A percentile compares a stretch with the other conserved stretches of the same genome.
Evolutionary conservation across 1,140 invertebrate species (phyloP).

Genomic region (Drosophila melanogaster): Release_6_plus_ISO1_MT NT_037436.4:19756501-19757000

Average conservation of each 20-base stretch:
- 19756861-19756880: conserved; percentile 97
- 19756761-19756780: conserved; percentile 89
- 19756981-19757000: conserved; percentile 2
- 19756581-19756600: conserved; percentile 96
- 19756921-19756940: background rate
- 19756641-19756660: background rate
- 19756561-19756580: conserved; percentile 92
- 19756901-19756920: conserved; percentile 91
- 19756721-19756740: conserved; percentile 89
- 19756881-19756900: conserved; percentile 95
- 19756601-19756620: conserved; percentile 94
- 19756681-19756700: conserved; percentile 84
- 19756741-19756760: conserved; percentile 89
- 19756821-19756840: conserved; percentile 91
- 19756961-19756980: background rate
- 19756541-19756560: conserved; percentile 95
- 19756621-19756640: conserved; percentile 83
- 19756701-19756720: conserved; percentile 92
- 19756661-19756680: background rate
- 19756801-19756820: conserved; percentile 90
- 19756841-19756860: conserved; percentile 95
- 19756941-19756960: background rate
- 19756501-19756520: conserved; percentile 97
- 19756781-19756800: conserved; percentile 91
- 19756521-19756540: conserved; percentile 94